Conservation (phyloP, 1,140 invertebrate species). For the Microplitis demolitor region DNA sequence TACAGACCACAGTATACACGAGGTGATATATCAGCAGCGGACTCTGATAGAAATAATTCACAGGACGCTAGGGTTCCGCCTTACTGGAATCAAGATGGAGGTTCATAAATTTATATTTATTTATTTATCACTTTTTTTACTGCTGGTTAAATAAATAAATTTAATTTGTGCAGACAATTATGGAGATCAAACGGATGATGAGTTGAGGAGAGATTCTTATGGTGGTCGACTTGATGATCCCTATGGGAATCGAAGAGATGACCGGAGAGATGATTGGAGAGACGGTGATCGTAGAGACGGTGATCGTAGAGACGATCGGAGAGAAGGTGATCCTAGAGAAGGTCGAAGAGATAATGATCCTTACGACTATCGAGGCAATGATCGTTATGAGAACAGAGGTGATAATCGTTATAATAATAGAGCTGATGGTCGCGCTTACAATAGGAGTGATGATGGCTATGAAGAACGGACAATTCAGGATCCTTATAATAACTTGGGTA, state of each 20-base stretch:
- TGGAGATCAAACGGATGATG: background rate
- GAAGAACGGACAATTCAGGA: background rate
- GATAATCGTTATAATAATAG: background rate
- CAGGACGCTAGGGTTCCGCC: background rate
- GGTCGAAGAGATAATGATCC: background rate
- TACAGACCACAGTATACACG: background rate
- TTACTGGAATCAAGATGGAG: too few species aligned
- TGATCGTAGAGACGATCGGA: background rate
- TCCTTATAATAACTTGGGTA: too few species aligned
- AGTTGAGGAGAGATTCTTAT: background rate
- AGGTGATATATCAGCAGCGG: constrained; percentile 6
- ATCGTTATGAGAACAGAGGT: constrained; percentile 2
- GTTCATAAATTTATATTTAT: background rate
- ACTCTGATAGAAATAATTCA: background rate
- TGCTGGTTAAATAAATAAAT: background rate
- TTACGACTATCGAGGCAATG: background rate
- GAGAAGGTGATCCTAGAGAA: background rate
- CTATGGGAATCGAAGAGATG: constrained; percentile 6
- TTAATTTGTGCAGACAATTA: background rate
- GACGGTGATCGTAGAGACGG: background rate
- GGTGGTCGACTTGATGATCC: background rate
- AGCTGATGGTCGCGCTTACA: background rate
- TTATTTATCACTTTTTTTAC: background rate
- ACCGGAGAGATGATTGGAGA: background rate
- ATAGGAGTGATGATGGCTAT: background rate